Conservation (phyloP, 2,888 invertebrate species). For the Acanthacorydalis orientalis region DNA sequence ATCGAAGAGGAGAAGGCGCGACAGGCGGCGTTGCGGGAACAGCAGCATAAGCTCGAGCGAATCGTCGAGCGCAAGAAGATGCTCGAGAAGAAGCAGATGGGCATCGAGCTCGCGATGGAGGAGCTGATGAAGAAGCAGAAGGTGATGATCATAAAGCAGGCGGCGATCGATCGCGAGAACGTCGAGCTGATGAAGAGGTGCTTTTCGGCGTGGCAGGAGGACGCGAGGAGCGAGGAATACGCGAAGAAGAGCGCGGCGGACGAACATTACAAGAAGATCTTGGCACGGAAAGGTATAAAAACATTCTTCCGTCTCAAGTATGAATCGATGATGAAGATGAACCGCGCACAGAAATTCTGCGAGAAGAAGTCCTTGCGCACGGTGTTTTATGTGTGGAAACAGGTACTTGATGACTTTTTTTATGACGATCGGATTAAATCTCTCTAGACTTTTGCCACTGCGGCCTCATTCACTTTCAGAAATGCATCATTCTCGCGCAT, state of each 20-base stretch:
- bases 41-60: conserved; percentile 41
- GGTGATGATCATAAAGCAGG: conserved; percentile 14
- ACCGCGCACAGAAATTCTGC: conserved; percentile 34
- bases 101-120: conserved; percentile 32
- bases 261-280: too few relatives aligned
- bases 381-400: conserved; percentile 30
- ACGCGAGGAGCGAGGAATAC: too few relatives aligned
- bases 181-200: too few relatives aligned
- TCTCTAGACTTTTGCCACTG: too few relatives aligned
- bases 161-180: too few relatives aligned
- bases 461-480: too few relatives aligned
- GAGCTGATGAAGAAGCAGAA: conserved; percentile 32
- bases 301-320: too few relatives aligned
- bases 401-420: conserved; percentile 20
- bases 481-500: too few relatives aligned
- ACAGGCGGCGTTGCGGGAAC: conserved; percentile 19
- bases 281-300: too few relatives aligned
- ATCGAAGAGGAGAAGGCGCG: conserved; percentile 42
- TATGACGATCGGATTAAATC: conserved; percentile 9
- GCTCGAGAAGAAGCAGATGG: conserved; percentile 42
- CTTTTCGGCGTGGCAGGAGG: too few relatives aligned
- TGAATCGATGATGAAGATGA: too few relatives aligned
- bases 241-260: too few relatives aligned
- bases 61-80: conserved; percentile 39
- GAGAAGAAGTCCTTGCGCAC: conserved; percentile 30